phyloP scores from a whole-genome alignment of 2,113 vertebrate genomes.

The Phalacrocorax carbo region DNA sequence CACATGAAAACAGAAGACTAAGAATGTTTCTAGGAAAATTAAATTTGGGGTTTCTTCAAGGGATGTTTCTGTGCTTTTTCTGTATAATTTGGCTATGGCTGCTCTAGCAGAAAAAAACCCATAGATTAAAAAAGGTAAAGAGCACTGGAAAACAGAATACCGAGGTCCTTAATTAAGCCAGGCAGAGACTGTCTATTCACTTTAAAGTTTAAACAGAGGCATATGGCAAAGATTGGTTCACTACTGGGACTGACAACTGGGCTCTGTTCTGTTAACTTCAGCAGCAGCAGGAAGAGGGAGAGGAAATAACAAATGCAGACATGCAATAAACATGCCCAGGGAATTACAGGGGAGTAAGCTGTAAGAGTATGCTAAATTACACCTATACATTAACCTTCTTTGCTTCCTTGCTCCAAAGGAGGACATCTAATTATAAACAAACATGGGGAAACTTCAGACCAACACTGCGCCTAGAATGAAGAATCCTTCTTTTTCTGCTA shows the following conservation, averaged over 20 bases:
- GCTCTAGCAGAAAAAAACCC: neutral
- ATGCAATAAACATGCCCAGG: slow-evolving; percentile 4
- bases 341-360: neutral
- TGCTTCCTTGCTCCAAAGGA: slow-evolving; percentile 34
- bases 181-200: neutral
- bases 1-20: neutral
- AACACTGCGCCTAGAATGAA: neutral
- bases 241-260: neutral
- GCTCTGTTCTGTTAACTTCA: neutral
- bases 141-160: neutral
- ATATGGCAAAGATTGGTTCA: neutral
- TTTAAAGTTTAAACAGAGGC: slow-evolving; percentile 33
- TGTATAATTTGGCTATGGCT: neutral
- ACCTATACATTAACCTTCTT: slow-evolving; percentile 31
- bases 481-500: neutral
- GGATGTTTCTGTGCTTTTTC: neutral
- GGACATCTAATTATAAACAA: slow-evolving; percentile 14
- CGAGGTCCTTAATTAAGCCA: neutral
- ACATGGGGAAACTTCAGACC: neutral
- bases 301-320: slow-evolving; percentile 30
- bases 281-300: neutral
- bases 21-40: neutral
- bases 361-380: slow-evolving; percentile 30
- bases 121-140: neutral
- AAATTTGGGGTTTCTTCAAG: neutral